These are phyloP conservation scores for Apus apus DNA, from an alignment of 2,113 vertebrate genomes.

Conservation along the genomic window DNA sequence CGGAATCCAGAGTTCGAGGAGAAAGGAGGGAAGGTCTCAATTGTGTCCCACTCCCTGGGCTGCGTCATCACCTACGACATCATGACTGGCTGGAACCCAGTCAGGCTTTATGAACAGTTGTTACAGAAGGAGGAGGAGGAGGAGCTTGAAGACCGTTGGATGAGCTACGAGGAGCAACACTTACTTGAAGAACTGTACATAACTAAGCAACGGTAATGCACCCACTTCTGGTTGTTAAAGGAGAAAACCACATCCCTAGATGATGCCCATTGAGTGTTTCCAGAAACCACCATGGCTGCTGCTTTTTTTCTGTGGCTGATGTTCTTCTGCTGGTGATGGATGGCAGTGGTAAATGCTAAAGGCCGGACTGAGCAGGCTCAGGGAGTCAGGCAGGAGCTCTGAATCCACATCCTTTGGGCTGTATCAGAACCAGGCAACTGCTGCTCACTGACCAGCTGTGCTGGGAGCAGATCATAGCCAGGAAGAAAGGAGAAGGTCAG, in stretches of 20 bases:
- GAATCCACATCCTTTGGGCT: neutral
- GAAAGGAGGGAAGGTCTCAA: slow-evolving; percentile 93
- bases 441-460: neutral
- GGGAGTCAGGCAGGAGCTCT: neutral
- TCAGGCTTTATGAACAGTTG: slow-evolving; percentile 88
- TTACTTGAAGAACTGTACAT: slow-evolving; percentile 88
- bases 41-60: slow-evolving; percentile 95
- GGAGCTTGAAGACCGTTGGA: slow-evolving; percentile 83
- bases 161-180: slow-evolving; percentile 86
- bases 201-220: slow-evolving; percentile 85
- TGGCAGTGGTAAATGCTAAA: neutral
- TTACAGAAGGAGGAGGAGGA: slow-evolving; percentile 88
- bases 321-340: neutral
- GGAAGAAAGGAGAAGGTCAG: neutral
- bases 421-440: neutral
- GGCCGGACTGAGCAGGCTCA: neutral
- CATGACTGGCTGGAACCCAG: slow-evolving; percentile 97
- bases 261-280: neutral
- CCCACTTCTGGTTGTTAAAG: neutral
- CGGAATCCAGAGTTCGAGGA: slow-evolving; percentile 94
- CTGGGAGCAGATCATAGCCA: neutral
- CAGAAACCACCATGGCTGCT: neutral
- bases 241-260: neutral
- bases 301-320: neutral
- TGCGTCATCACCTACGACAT: slow-evolving; percentile 98